A percentile compares a stretch with the other conserved stretches of the same genome.
Conservation (phyloP, 64 coral and sea anemone species). For the Montipora capricornis region DNA sequence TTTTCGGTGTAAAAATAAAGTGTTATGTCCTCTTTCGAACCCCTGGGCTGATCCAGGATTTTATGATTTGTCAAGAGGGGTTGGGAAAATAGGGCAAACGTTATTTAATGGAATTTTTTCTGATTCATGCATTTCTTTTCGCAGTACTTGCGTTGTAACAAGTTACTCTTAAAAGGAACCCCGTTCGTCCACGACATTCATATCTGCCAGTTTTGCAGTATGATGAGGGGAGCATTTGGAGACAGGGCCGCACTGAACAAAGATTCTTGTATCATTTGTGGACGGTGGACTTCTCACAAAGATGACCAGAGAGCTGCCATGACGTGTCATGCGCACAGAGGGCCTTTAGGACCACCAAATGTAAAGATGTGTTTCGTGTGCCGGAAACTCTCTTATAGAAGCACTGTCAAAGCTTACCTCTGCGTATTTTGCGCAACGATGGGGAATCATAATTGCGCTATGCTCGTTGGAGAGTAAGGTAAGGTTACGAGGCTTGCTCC, state of each 20-base stretch:
- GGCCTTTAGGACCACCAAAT: slow-evolving; percentile 51
- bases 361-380: slow-evolving; percentile 76
- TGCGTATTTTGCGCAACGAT: slow-evolving; percentile 49
- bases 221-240: slow-evolving; percentile 64
- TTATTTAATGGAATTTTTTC: too few relatives aligned
- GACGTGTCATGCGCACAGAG: slow-evolving; percentile 68
- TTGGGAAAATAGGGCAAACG: too few relatives aligned
- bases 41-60: too few relatives aligned
- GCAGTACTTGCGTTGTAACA: slow-evolving; percentile 71
- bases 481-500: neutral
- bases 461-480: slow-evolving; percentile 3
- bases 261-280: slow-evolving; percentile 81
- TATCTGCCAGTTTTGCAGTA: slow-evolving; percentile 79
- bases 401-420: slow-evolving; percentile 48
- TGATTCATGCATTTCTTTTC: neutral
- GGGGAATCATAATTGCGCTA: slow-evolving; percentile 44
- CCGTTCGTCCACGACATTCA: slow-evolving; percentile 50
- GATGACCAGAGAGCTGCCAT: slow-evolving; percentile 46
- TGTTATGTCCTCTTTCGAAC: too few relatives aligned
- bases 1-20: too few relatives aligned
- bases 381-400: slow-evolving; percentile 22
- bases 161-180: neutral
- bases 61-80: too few relatives aligned
- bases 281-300: slow-evolving; percentile 40
- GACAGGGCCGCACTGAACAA: slow-evolving; percentile 53